Evolutionary conservation across 1,140 invertebrate species (phyloP).

Genomic region (Cheumatopsyche charites): DNA sequence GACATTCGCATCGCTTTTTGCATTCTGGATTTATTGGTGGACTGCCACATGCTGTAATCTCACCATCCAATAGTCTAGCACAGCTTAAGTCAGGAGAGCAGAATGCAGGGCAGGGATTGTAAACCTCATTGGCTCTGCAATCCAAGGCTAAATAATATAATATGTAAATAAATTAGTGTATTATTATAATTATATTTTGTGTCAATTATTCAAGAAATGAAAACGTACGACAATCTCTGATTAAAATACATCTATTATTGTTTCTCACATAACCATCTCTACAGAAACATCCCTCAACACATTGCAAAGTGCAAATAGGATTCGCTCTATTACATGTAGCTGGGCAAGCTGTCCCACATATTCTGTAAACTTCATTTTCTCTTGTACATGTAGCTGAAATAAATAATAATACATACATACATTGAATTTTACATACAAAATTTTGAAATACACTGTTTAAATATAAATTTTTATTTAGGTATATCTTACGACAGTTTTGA

Average conservation of each 20-base stretch:
- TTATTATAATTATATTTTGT: neutral
- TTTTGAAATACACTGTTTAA: neutral
- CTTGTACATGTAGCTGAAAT: slow-evolving; percentile 6
- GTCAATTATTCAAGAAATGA: neutral
- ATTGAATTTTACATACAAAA: neutral
- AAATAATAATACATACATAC: neutral
- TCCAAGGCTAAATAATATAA: slow-evolving; percentile 3
- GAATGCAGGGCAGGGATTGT: slow-evolving; percentile 25
- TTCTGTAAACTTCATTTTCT: slow-evolving; percentile 24
- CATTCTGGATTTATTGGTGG: neutral
- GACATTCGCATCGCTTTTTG: neutral
- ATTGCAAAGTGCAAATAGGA: neutral
- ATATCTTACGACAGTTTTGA: slow-evolving; percentile 11
- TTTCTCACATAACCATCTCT: slow-evolving; percentile 27
- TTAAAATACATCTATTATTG: slow-evolving; percentile 31
- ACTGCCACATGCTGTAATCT: slow-evolving; percentile 3
- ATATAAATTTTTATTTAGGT: neutral
- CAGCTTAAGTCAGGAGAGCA: slow-evolving; percentile 26
- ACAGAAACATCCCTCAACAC: slow-evolving; percentile 27
- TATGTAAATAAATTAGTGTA: neutral
- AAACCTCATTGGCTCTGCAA: slow-evolving; percentile 24
- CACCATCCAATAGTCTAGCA: slow-evolving; percentile 1
- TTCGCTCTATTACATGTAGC: neutral
- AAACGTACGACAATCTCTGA: slow-evolving; percentile 37
- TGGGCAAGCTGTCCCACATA: neutral